Evolutionary conservation across 2,113 vertebrate species (phyloP), one percentile per base, ranked within the genome.

Genomic region (human (Homo sapiens)): DNA sequence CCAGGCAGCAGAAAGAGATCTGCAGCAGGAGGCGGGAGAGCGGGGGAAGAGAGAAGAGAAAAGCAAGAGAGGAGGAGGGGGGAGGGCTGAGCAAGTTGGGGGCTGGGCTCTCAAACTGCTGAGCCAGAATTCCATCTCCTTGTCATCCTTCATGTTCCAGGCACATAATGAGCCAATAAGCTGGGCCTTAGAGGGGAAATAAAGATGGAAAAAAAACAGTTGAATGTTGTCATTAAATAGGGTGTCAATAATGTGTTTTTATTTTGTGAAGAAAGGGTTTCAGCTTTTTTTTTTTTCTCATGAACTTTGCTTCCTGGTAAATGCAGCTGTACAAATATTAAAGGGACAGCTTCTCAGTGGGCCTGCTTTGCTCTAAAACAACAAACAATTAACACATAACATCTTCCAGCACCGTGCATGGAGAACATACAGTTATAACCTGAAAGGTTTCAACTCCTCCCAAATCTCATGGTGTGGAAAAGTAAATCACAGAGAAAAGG

Each of bases 1-100:
- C 97, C 97, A 97, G 94, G 97, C 98, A 98, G 97, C 98, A 97
- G 96, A 30, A 75, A 93, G 90, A 96, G 92, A 97, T 93, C 93
- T 95, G 91, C 94, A 93, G 92, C 59, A 75, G 83, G 84, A 97
- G 95, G 91, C 35, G 25, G 96, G 91, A 55, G 95, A 86, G 85
- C 2, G 55, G 57, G 6, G 16, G 64, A 84, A 0, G 0, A 43
- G 82, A 83, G 45, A 2, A 83, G 52, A 14, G 0, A 0, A 64
- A 85, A 88, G 85, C 52, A 6, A 43, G 87, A 55, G 95, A 2
- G 61, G 23, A 66, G 78, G 57, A n/a, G 59, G 73, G 79, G 55
- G 20, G 38, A 20, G 40, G 38, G 1, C 57, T 66, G 73, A 2
- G 18, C 43, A 7, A 0, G 0, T 38, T 91, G 89, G 95, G 93